Base-by-base conservation (phyloP, 2,888 invertebrate genomes). In the Metalampra italica region DNA sequence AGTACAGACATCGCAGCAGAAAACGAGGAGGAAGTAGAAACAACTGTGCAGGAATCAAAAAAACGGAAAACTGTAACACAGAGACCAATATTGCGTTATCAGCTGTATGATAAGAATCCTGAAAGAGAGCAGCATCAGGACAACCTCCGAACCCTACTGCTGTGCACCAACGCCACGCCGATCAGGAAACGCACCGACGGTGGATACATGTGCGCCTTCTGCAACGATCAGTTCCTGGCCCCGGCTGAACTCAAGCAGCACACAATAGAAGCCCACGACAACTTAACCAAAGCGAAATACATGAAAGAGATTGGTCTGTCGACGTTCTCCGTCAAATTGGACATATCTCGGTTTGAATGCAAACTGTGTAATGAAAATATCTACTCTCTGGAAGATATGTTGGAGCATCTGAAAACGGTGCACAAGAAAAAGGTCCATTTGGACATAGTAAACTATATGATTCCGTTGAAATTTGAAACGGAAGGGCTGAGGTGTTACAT, bases 111-210 rank as follows among this genome's bases (percentile, higher is more conserved):
- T 3, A 22, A 22, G 22, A 22, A 22, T 22, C 22, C 22, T 3
- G 22, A 22, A 22, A 7, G 36, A 29, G 47, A 59, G n/a, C 77
- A 77, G 51, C 79, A 78, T 45, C 56, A 64, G 14, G 55, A 55
- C 40, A 82, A 82, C 47, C 56, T 77, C 29, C 59, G 59, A 50
- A 66, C 62, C 34, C 68, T 83, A 14, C 49, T 82, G 1, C 48
- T 55, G n/a, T 62, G 66, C 54, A 71, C 81, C 0, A 82, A 80
- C 45, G 81, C 81, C 0, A 82, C 82, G 1, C 81, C 82, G 0
- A 73, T 83, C 14, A 58, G 70, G 29, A 61, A 61, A 37, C 66
- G 62, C 46, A 64, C 62, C 0, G 74, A 70, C 13, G 40, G 64
- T 8, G 78, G 77, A 0, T 83, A 75, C 51, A 61, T 56, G 0